Evolutionary conservation across 1,140 invertebrate species (phyloP).

Genomic region (Metopolophium dirhodum): DNA sequence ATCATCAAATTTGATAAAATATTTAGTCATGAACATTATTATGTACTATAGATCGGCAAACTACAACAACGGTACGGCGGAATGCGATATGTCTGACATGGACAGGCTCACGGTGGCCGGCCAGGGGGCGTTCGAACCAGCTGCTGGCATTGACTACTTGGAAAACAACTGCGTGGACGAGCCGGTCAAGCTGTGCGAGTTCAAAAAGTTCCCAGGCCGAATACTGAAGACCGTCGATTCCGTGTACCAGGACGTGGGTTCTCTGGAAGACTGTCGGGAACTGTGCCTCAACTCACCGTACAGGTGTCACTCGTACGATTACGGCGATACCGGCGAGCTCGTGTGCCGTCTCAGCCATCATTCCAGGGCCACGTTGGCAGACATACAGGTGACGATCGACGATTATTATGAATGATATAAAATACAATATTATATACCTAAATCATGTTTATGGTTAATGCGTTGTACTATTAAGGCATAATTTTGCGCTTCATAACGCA

Average conservation of each 20-base stretch:
- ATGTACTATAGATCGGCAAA: constrained; percentile 82
- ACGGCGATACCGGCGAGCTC: constrained; percentile 89
- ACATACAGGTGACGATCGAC: constrained; percentile 75
- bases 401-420: neutral
- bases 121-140: constrained; percentile 74
- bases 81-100: constrained; percentile 88
- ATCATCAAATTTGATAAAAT: neutral
- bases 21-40: constrained; percentile 36
- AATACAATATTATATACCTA: neutral
- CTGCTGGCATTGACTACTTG: constrained; percentile 74
- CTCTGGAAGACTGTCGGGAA: constrained; percentile 84
- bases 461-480: neutral
- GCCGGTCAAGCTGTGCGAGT: constrained; percentile 89
- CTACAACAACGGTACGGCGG: constrained; percentile 82
- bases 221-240: constrained; percentile 94
- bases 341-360: constrained; percentile 92
- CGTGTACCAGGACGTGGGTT: constrained; percentile 87
- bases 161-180: constrained; percentile 91
- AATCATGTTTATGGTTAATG: neutral
- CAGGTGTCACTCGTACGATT: constrained; percentile 91
- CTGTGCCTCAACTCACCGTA: constrained; percentile 85
- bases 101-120: constrained; percentile 83
- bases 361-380: constrained; percentile 82
- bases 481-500: neutral
- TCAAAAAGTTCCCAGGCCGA: constrained; percentile 84